Evolutionary conservation across 2,113 vertebrate species (phyloP), one percentile per base, ranked within the genome.

Genomic region (Taurulus bubalis): DNA sequence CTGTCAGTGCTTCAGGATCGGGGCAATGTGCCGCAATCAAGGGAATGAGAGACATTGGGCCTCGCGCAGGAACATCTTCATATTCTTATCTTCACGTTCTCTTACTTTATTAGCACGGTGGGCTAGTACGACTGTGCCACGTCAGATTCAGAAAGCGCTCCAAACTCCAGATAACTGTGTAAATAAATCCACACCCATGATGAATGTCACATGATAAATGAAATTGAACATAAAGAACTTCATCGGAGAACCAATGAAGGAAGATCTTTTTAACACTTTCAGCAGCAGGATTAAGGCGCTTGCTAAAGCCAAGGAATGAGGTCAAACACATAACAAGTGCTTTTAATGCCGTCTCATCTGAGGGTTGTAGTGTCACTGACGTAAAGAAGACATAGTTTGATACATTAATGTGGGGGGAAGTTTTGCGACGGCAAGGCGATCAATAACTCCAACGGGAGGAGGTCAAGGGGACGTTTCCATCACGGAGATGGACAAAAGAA

Each of bases 1-100:
- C 38, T 79, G 30, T 58, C 34, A 71, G 67, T 79, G 75, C 67
- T 47, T 32, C n/a, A 45, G 75, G 45, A 80, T 75, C 51, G 45
- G 4, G 12, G 32, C 51, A 82, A 62, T 64, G 32, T 56, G 38
- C 65, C 68, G 80, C 72, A 70, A 65, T 75, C 51, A 77, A 55
- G 42, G 69, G 47, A 83, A 68, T 47, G 68, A 65, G 38, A 73
- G 55, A 34, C 65, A 32, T 40, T 73, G 49, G 15, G 24, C 55
- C 24, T 38, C 49, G 6, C 24, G 0, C n/a, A 56, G 9, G 53
- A 56, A 56, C n/a, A 56, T 14, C 6, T 26, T 15, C 55, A 58
- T 15, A 3, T 58, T 58, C 22, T 58, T 15, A 26, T 58, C 11
- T 28, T 56, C 14, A 56, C 55, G 6, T 26, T 26, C 24, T 15